Conservation (phyloP, 2,797 vertebrate genomes). For the Fringilla coelebs region DNA sequence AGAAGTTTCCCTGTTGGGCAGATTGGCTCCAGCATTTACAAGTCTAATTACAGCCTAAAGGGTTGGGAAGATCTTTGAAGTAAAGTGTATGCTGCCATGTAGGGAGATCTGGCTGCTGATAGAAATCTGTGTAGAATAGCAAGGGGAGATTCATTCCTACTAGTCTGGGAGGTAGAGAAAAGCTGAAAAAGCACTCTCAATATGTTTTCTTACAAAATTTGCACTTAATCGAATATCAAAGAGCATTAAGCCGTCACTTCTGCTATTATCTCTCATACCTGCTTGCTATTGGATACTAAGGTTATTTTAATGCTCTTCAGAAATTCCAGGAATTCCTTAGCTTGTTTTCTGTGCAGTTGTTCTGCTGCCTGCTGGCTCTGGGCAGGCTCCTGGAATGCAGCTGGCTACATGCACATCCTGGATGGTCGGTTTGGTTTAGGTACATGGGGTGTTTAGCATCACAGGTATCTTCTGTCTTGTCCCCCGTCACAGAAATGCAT, state of each 20-base stretch:
- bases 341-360: background rate
- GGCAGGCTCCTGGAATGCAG: conserved; percentile 14
- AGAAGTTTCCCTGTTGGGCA: conserved; percentile 30
- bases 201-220: background rate
- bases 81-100: background rate
- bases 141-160: background rate
- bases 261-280: conserved; percentile 22
- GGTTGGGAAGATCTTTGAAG: conserved; percentile 34
- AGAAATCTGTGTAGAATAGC: background rate
- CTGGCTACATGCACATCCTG: background rate
- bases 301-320: conserved; percentile 25
- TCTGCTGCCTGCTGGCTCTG: background rate
- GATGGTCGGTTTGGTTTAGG: background rate
- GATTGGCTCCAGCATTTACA: conserved; percentile 28
- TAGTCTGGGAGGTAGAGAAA: background rate
- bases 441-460: background rate
- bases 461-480: background rate
- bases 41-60: conserved; percentile 49
- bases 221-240: background rate
- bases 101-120: conserved; percentile 36
- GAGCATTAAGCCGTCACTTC: background rate
- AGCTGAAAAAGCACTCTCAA: background rate
- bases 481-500: background rate
- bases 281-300: background rate
- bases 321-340: conserved; percentile 48